phyloP scores from a whole-genome alignment of 1,140 invertebrate species.

The Neocloeon triangulifer region DNA sequence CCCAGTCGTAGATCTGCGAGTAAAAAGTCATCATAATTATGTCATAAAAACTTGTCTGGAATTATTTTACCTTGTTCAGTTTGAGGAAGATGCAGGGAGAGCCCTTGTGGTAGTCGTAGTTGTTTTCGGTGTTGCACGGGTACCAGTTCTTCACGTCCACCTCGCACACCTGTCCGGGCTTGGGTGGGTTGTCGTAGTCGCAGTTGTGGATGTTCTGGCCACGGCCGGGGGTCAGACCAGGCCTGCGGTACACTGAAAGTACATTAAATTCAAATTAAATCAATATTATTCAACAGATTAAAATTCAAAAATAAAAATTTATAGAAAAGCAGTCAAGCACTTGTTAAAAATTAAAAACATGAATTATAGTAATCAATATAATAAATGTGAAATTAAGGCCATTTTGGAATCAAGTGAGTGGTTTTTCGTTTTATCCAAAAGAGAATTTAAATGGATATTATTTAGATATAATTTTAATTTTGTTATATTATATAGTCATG shows the following conservation, averaged over 20 bases:
- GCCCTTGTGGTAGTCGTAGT: conserved; percentile 47
- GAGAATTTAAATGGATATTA: too few species aligned
- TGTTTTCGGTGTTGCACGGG: conserved; percentile 38
- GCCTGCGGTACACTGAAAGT: conserved; percentile 39
- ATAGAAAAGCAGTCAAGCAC: too few species aligned
- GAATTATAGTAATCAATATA: too few species aligned
- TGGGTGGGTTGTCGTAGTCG: conserved; percentile 30
- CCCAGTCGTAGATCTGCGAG: conserved; percentile 47
- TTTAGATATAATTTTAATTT: too few species aligned
- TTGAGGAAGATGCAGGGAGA: conserved; percentile 66
- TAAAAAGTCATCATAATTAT: neutral
- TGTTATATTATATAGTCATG: too few species aligned
- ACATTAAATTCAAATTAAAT: conserved; percentile 7
- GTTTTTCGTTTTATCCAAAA: too few species aligned
- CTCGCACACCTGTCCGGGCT: conserved; percentile 41
- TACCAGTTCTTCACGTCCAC: conserved; percentile 37
- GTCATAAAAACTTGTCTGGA: neutral
- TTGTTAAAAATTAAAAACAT: too few species aligned
- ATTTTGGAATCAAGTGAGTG: too few species aligned
- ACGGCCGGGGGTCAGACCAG: conserved; percentile 34
- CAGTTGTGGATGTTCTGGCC: conserved; percentile 43
- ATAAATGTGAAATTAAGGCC: too few species aligned
- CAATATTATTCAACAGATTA: neutral
- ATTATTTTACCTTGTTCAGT: conserved; percentile 43
- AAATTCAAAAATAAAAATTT: too few species aligned